Evolutionary conservation across 2,797 vertebrate species (phyloP).

Genomic region (Amazona finschi): DNA sequence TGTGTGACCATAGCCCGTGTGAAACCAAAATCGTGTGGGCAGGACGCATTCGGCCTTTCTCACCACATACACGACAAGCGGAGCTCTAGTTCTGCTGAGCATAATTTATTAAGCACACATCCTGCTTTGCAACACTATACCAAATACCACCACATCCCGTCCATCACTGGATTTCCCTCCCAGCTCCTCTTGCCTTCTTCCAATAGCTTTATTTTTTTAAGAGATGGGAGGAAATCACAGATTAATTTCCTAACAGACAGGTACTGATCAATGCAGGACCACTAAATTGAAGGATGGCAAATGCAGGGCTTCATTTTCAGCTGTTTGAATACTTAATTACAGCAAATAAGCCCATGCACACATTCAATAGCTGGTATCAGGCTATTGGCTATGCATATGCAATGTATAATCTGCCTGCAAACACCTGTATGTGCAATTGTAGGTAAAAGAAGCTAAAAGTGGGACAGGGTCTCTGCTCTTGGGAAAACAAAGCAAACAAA

Average conservation of each 20-base stretch:
- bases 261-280: not conserved
- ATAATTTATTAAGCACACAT: not conserved
- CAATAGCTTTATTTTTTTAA: not conserved
- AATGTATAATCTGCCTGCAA: not conserved
- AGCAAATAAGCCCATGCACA: not conserved
- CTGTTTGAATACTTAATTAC: not conserved
- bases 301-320: not conserved
- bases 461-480: not conserved
- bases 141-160: not conserved
- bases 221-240: not conserved
- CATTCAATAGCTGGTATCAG: not conserved
- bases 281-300: not conserved
- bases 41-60: not conserved
- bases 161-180: not conserved
- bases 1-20: fast-evolving
- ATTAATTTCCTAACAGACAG: not conserved
- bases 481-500: not conserved
- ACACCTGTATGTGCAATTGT: not conserved
- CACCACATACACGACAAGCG: not conserved
- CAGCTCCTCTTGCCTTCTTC: not conserved
- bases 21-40: not conserved
- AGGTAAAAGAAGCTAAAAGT: not conserved
- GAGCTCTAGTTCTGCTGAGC: not conserved
- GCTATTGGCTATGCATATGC: not conserved
- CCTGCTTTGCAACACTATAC: not conserved